phyloP scores from a whole-genome alignment of 2,797 vertebrate genomes.

The Oreonectes daqikongensis region DNA sequence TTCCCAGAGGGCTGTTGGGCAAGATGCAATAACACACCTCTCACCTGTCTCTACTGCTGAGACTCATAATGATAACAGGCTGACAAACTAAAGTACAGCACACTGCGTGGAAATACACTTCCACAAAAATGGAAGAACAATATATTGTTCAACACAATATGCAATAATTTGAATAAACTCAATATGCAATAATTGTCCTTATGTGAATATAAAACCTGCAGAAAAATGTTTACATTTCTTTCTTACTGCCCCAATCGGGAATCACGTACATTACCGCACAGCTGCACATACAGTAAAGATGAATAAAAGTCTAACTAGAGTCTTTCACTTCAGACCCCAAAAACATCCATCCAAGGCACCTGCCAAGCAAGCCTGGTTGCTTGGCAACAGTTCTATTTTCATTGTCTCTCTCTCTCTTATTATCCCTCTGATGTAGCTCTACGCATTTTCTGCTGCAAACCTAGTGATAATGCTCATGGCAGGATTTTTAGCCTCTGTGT shows the following conservation, averaged over 20 bases:
- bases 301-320: conserved; percentile 21
- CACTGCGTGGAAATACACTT: no score
- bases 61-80: conserved; percentile 25
- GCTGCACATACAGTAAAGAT: neutral
- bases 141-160: no score
- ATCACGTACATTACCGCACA: neutral
- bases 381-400: conserved; percentile 68
- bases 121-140: no score
- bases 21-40: conserved; percentile 42
- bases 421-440: conserved; percentile 48
- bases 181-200: no score
- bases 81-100: conserved; percentile 13
- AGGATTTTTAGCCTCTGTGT: conserved; percentile 38
- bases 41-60: conserved; percentile 30
- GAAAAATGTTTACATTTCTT: no score
- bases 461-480: conserved; percentile 46
- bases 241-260: no score
- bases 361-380: conserved; percentile 70
- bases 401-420: conserved; percentile 41
- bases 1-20: conserved; percentile 37
- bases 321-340: conserved; percentile 1
- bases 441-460: conserved; percentile 38
- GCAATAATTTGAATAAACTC: no score
- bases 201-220: no score
- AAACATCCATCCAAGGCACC: conserved; percentile 58